These are phyloP conservation scores for Euwallacea similis DNA, from an alignment of 1,140 invertebrate species.

Conservation along the genomic window DNA sequence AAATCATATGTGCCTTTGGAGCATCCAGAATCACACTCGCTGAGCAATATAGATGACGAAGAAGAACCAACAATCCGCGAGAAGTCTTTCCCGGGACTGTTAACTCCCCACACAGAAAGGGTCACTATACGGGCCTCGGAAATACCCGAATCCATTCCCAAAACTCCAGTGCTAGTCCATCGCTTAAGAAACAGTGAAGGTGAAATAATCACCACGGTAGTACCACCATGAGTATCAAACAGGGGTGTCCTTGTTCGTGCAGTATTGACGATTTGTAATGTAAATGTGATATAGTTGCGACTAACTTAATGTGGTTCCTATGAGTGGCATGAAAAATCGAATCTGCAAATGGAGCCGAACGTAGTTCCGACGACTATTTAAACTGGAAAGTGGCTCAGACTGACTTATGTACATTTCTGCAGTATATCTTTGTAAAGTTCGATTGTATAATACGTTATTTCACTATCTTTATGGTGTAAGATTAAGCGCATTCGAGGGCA, in stretches of 20 bases:
- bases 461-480: no score
- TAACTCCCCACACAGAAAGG: constrained; percentile 60
- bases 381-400: no score
- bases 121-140: constrained; percentile 67
- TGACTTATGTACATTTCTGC: no score
- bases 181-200: constrained; percentile 48
- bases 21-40: constrained; percentile 25
- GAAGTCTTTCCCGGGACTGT: constrained; percentile 47
- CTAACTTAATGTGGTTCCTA: constrained; percentile 40
- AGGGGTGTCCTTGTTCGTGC: constrained; percentile 36
- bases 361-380: no score
- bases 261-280: constrained; percentile 43
- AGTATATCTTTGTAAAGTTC: no score
- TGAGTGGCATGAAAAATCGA: no score
- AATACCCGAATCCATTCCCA: constrained; percentile 61
- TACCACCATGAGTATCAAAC: constrained; percentile 30
- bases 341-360: no score
- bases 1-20: constrained; percentile 36
- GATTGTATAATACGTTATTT: no score
- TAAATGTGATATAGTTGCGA: constrained; percentile 45
- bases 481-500: no score
- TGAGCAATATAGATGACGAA: constrained; percentile 43
- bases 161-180: constrained; percentile 64
- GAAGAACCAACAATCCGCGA: constrained; percentile 50
- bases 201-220: constrained; percentile 44